Base-by-base conservation (phyloP, 2,113 vertebrate genomes). In the Chamaea fasciata region DNA sequence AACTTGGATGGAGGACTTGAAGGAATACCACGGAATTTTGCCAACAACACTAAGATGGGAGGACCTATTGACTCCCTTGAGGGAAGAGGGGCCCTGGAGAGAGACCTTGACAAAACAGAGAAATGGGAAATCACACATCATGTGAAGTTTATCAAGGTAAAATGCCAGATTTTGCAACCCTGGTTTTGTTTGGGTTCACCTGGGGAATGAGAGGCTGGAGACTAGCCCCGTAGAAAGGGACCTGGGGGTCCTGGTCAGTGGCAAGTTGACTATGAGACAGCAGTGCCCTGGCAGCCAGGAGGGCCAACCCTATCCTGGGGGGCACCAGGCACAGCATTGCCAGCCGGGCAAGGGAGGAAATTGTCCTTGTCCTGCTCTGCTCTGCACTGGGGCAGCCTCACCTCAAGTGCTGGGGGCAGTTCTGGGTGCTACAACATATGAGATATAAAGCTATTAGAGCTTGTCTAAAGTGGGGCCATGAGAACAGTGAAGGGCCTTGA, bases 281-380 rank as follows among this genome's bases (percentile, higher is more conserved):
- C 44, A 76, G 83, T 50, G 71, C 33, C 31, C 11, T 68, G 71
- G 9, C 26, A 68, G 37, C 53, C 73, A 60, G 53, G 46, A 68
- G 27, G 5, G 27, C 17, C 37, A 86, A 0, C 3, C 11, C 5
- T 60, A 44, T 22, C 53, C 53, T 50, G 44, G 21, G 19, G 19
- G 0, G 0, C 37, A 44, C 37, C 62, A 76, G 62, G 44, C 3
- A 16, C 52, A 57, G 44, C 35, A 76, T 42, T 0, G 0, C 39
- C 67, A 86, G 35, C 50, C 0, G 0, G 83, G 31, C 21, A 59
- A 42, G 37, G 62, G 42, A 30, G 24, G 42, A 60, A 26, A 67
- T 42, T 50, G 13, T 50, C 19, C 69, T 0, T 47, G 46, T 49
- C 6, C 50, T 10, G 5, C 57, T 35, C 52, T 65, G 20, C 52